Percentiles rank a stretch among this genome's conserved stretches.
These are phyloP conservation scores for Spermophilus dauricus DNA, from an alignment of 2,113 vertebrate species.

Conservation along the genomic window DNA sequence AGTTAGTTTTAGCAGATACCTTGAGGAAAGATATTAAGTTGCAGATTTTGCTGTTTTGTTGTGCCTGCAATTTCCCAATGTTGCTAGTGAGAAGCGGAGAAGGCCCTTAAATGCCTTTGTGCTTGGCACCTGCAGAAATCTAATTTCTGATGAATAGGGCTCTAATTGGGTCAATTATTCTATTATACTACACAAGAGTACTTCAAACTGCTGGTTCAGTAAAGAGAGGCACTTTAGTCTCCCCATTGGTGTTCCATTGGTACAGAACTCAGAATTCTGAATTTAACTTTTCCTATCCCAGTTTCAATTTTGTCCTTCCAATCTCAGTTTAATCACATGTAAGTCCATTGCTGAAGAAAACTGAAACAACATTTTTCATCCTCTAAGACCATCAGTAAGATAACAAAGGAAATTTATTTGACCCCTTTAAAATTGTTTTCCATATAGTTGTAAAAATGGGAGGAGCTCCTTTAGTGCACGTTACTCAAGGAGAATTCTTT, in stretches of 20 bases:
- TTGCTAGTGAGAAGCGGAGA: constrained; percentile 67
- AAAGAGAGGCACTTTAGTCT: constrained; percentile 74
- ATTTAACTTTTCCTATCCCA: constrained; percentile 76
- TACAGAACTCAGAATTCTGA: constrained; percentile 67
- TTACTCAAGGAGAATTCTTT: not conserved
- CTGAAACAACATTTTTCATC: not conserved
- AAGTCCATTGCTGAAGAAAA: constrained; percentile 27
- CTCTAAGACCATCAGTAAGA: not conserved
- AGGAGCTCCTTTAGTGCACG: not conserved
- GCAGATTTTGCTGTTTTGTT: constrained; percentile 80
- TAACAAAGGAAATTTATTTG: not conserved
- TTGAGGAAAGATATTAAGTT: constrained; percentile 70
- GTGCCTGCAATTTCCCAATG: constrained; percentile 71
- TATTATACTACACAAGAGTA: constrained; percentile 78
- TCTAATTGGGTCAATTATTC: constrained; percentile 82
- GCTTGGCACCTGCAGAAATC: constrained; percentile 79
- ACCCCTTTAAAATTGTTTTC: constrained; percentile 4
- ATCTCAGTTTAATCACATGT: not conserved
- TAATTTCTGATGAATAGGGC: constrained; percentile 75
- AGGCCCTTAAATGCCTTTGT: constrained; percentile 79
- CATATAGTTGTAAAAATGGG: not conserved
- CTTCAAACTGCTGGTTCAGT: constrained; percentile 78
- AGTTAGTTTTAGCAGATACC: constrained; percentile 74
- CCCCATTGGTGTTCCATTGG: not conserved
- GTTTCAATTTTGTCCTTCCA: constrained; percentile 29